Base-by-base conservation (phyloP, 2,797 vertebrate species). In the Sus cebifrons region DNA sequence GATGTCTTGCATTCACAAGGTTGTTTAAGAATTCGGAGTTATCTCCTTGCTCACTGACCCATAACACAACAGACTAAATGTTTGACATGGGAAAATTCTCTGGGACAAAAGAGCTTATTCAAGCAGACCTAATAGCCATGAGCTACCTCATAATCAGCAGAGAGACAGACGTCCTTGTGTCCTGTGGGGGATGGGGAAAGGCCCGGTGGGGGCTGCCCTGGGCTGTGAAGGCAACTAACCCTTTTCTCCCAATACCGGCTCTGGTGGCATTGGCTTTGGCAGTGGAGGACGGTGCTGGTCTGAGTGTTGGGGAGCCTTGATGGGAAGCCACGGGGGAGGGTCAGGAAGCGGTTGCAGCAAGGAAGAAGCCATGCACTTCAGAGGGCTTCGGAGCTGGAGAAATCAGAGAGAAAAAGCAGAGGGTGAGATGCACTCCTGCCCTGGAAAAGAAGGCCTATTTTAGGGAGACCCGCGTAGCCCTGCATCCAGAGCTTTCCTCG, bases 71-170 rank as follows among this genome's bases (percentile, higher is more conserved):
- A 98, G 98, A 98, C 98, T 98, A 98, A 99, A 98, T 96, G 98
- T 96, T 97, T 98, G 99, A 99, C 99, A 99, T 99, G 99, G 99
- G 99, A 99, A 99, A 98, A 98, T 96, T 87, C 91, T 25, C 75
- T 5, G 52, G 49, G 97, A 99, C 99, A 99, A 99, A 99, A 98
- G 98, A 52, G 6, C 89, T 98, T 96, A 99, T 99, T 99, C 99
- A 99, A 98, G 98, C 98, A 97, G 97, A 98, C 98, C 98, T 98
- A 99, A 99, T 98, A 99, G 99, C 99, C 99, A 97, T 99, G 99
- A 99, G 99, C 98, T 99, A 98, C 99, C 99, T 98, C 98, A 99
- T 99, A 98, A 99, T 98, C 98, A 98, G 98, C 98, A 97, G 97
- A 98, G 97, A 98, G 98, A 98, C 98, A 98, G 98, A 98, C 98